Base-by-base conservation (phyloP, 2,797 vertebrate genomes). In the Urophycis tenuis region DNA sequence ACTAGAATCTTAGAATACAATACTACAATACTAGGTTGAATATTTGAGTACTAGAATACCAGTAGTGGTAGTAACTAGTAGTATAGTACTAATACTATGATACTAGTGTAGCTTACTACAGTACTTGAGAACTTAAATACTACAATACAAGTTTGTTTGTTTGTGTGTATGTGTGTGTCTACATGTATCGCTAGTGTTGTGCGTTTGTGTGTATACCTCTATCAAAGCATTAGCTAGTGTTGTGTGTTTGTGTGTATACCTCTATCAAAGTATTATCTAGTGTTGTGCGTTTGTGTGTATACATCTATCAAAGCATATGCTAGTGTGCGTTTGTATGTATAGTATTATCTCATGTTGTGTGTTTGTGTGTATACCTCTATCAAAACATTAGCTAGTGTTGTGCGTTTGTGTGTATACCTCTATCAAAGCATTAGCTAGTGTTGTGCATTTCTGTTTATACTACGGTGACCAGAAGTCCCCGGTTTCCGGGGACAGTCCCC, bases 301-400 rank as follows among this genome's bases (percentile, higher is more conserved):
- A 91, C 89, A 88, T 92, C 89, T 31, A 92, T 93, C 75, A 93
- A 91, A 0, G 85, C 89, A 39, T 83, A 84, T 25, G 92, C 88
- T 81, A 94, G 83, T n/a, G 85, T 79, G n/a, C n/a, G 36, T 31
- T 15, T 71, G 33, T 39, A 35, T 76, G 25, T 45, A 6, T 78
- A 0, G 85, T 89, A 39, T 83, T 85, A 29, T 92, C 88, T 81
- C 94, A 82, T n/a, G 85, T 79, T 73, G 93, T 90, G 78, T 91
- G 90, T 31, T 15, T 71, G 33, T 39, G 64, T 76, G 25, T 45
- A 6, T 78, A 91, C 89, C 88, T 92, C 89, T 31, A 92, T 93
- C 75, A 93, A 91, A 0, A 85, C 89, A 39, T 83, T 85, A 29
- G 92, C 88, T 81, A 94, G 83, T n/a, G 85, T 79, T 73, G 93